Evolutionary conservation across 2,113 vertebrate genomes (phyloP).

Genomic region (Muntiacus reevesi): DNA sequence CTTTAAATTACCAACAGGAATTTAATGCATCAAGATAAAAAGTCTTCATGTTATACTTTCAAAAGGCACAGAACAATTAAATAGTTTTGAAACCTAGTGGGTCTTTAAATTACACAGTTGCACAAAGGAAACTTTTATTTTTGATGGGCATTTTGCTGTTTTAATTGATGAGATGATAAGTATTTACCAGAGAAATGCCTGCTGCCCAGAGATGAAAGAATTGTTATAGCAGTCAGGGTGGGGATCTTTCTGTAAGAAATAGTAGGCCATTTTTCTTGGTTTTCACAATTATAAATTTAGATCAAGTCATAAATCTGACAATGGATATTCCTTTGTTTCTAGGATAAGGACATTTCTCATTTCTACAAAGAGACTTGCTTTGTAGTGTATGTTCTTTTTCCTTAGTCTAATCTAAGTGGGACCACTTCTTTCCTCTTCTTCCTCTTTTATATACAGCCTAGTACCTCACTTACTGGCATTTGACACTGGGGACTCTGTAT

Average conservation of each 20-base stretch:
- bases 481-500: background rate
- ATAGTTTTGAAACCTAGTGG: background rate
- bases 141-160: background rate
- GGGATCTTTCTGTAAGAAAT: background rate
- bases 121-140: background rate
- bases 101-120: background rate
- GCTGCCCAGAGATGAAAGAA: background rate
- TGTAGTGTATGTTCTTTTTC: background rate
- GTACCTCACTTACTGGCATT: background rate
- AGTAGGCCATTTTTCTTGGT: background rate
- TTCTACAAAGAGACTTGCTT: background rate
- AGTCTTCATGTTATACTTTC: background rate
- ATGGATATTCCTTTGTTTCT: background rate
- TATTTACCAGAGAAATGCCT: background rate
- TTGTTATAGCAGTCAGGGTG: background rate
- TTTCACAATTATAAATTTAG: conserved; percentile 7
- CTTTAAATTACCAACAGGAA: conserved; percentile 37
- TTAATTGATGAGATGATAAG: background rate
- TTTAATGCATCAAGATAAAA: conserved; percentile 20
- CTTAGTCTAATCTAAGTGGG: background rate
- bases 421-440: background rate
- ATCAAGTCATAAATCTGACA: background rate
- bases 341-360: background rate
- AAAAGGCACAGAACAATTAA: conserved; percentile 23
- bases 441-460: background rate